Evolutionary conservation across 2,888 invertebrate species (phyloP).

Genomic region (Lysandra bellargus): DNA sequence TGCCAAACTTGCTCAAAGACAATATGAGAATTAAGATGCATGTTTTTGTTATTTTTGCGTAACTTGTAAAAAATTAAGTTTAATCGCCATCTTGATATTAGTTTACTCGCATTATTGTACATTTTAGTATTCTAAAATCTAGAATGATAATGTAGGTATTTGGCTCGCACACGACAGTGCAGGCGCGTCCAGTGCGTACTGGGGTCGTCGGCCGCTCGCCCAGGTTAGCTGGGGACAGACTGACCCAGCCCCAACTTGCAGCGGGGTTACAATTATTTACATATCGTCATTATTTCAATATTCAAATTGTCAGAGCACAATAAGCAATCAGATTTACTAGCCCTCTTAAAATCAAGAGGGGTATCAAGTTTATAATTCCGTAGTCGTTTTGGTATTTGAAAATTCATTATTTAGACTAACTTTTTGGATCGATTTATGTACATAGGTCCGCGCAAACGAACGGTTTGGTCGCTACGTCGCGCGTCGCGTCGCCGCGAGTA

Average conservation of each 20-base stretch:
- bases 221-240: constrained; percentile 63
- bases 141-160: not conserved
- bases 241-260: constrained; percentile 52
- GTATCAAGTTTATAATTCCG: not conserved
- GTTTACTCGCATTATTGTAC: no score
- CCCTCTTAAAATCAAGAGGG: not conserved
- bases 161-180: not conserved
- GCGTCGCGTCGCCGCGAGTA: no score
- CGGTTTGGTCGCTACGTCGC: no score
- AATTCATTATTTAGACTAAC: no score
- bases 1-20: no score
- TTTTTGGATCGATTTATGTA: no score
- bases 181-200: constrained; percentile 55
- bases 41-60: no score
- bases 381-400: not conserved
- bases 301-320: not conserved
- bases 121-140: not conserved
- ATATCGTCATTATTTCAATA: constrained; percentile 26
- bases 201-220: constrained; percentile 62
- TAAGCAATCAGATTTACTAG: not conserved
- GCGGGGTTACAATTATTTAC: constrained; percentile 32
- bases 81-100: no score
- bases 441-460: no score
- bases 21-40: no score
- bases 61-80: no score